These are phyloP conservation scores for Trissoscelio sp. DNA, from an alignment of 2,888 invertebrate genomes.

Conservation along the genomic window DNA sequence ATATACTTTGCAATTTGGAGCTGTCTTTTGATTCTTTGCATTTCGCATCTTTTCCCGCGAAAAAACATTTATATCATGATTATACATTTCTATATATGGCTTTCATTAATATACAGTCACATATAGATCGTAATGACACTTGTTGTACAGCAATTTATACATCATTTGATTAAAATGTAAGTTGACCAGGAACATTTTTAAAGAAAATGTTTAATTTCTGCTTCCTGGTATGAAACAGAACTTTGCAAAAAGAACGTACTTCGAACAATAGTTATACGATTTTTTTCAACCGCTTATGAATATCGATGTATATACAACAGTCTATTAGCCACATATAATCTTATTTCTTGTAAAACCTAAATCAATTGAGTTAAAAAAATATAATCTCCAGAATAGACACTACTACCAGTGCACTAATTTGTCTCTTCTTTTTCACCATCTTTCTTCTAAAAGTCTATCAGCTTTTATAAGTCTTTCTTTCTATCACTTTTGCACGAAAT, in stretches of 20 bases:
- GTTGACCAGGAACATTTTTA: background rate
- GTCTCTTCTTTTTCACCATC: background rate
- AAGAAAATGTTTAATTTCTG: background rate
- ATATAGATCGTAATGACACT: background rate
- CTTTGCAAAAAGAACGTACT: background rate
- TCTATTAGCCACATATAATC: constrained; percentile 11
- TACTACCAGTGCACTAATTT: constrained; percentile 3
- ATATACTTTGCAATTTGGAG: background rate
- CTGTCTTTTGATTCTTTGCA: background rate
- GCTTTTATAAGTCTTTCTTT: background rate
- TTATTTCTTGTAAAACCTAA: constrained; percentile 20
- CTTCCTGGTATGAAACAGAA: background rate
- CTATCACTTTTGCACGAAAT: background rate
- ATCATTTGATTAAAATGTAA: background rate
- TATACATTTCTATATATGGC: constrained; percentile 10
- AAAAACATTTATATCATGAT: constrained; percentile 7
- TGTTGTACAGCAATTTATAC: background rate
- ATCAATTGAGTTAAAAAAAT: constrained; percentile 21
- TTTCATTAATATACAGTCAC: constrained; percentile 1
- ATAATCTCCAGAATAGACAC: constrained; percentile 17
- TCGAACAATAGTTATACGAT: background rate
- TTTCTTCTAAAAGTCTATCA: background rate
- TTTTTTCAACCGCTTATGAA: background rate
- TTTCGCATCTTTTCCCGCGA: background rate
- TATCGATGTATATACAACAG: constrained; percentile 3